Evolutionary conservation across 2,888 invertebrate genomes (phyloP).

Genomic region (Cephus sareptanus): DNA sequence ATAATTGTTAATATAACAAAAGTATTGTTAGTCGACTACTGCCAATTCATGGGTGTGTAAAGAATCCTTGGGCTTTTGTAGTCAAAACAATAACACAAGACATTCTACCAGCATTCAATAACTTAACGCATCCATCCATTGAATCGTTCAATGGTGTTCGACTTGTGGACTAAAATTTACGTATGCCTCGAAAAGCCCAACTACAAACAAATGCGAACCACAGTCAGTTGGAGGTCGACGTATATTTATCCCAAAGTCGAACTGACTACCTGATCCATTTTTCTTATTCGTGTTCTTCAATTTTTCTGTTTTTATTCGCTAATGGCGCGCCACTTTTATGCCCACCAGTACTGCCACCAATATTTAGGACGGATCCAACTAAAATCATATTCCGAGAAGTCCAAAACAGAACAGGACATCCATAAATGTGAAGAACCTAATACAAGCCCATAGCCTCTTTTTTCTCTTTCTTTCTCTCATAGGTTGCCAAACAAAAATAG

Average conservation of each 20-base stretch:
- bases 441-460: not conserved
- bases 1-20: not conserved
- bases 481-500: not conserved
- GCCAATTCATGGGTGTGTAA: not conserved
- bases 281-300: not conserved
- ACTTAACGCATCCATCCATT: not conserved
- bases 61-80: not conserved
- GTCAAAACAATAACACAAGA: not conserved
- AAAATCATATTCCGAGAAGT: not conserved
- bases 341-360: not conserved
- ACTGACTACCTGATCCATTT: not conserved
- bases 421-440: not conserved
- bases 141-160: not conserved
- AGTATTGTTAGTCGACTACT: not conserved
- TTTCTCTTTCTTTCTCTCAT: not conserved
- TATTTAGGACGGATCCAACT: not conserved
- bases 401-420: not conserved
- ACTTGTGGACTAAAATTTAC: not conserved
- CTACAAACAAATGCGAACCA: not conserved
- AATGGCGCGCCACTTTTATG: not conserved
- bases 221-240: not conserved
- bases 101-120: not conserved
- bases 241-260: not conserved
- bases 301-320: not conserved
- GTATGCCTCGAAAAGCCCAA: not conserved